These are phyloP conservation scores for Theropithecus gelada DNA, from an alignment of 2,113 vertebrate species.

Conservation along the genomic window DNA sequence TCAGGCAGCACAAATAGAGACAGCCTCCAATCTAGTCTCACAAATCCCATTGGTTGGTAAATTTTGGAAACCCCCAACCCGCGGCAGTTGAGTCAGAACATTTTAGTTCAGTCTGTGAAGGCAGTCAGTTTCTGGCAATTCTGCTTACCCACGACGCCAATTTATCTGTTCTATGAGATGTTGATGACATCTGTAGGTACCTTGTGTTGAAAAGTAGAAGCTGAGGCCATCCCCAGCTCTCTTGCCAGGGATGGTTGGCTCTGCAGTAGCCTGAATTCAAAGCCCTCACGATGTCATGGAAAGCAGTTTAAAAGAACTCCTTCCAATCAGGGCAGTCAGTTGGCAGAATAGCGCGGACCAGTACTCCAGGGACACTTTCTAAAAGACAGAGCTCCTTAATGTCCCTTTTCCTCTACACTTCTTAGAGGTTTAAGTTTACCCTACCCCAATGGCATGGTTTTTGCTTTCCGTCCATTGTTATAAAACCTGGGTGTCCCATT, in stretches of 20 bases:
- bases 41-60: neutral
- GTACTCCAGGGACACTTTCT: neutral
- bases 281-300: neutral
- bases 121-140: neutral
- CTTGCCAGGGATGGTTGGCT: neutral
- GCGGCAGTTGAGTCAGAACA: neutral
- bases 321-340: neutral
- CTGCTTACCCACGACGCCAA: neutral
- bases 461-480: neutral
- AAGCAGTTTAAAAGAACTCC: neutral
- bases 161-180: neutral
- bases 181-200: neutral
- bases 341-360: neutral
- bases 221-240: neutral
- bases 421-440: neutral
- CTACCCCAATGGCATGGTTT: neutral
- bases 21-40: neutral
- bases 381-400: neutral
- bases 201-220: neutral
- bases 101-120: neutral
- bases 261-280: neutral
- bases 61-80: neutral
- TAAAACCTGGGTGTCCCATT: neutral
- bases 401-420: neutral
- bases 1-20: neutral